Percentiles rank a stretch among this genome's conserved stretches.
phyloP scores from a whole-genome alignment of 2,113 vertebrate species.

The Phasianus colchicus region DNA sequence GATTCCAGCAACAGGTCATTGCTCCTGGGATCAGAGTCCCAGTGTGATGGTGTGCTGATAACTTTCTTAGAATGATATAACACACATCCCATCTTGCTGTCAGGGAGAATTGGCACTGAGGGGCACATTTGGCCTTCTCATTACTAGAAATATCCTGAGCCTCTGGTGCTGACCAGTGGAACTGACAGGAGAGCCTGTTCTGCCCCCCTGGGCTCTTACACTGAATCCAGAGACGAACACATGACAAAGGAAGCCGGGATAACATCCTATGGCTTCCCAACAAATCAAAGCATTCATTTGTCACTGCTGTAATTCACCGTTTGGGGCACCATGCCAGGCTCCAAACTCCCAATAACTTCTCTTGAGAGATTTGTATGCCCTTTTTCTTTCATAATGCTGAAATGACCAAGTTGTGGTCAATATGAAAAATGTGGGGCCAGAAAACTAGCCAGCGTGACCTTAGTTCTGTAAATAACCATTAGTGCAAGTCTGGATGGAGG shows the following conservation, averaged over 20 bases:
- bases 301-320: conserved; percentile 15
- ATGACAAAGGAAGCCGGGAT: background rate
- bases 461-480: conserved; percentile 65
- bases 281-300: background rate
- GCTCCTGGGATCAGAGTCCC: background rate
- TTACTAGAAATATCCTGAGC: background rate
- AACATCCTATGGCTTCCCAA: background rate
- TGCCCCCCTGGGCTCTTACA: background rate
- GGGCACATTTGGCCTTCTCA: background rate
- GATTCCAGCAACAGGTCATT: background rate
- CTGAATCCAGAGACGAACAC: background rate
- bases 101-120: background rate
- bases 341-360: background rate
- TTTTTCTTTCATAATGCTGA: conserved; percentile 43
- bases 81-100: background rate
- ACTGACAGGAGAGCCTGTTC: background rate
- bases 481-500: background rate
- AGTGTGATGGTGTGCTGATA: background rate
- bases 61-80: background rate
- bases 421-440: conserved; percentile 27
- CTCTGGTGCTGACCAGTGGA: background rate
- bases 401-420: conserved; percentile 44
- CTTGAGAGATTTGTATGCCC: conserved; percentile 9
- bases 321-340: conserved; percentile 1
- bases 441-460: conserved; percentile 45